Conservation (phyloP, 1,140 invertebrate genomes). For the Psilanteris sp. region DNA sequence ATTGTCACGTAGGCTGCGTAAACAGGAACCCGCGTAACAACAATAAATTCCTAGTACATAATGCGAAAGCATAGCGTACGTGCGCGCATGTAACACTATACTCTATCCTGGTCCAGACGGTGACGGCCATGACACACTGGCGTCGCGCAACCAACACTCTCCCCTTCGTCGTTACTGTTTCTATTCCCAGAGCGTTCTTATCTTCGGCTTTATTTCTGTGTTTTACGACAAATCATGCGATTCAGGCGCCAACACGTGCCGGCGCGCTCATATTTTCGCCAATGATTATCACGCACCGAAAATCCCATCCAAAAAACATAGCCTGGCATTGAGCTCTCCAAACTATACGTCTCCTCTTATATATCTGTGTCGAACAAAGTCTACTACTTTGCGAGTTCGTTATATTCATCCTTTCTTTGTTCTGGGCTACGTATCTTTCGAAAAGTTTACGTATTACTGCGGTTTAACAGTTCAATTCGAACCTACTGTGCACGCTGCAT, state of each 20-base stretch:
- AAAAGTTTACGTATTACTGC: too few species aligned
- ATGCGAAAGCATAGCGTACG: conserved; percentile 4
- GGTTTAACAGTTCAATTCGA: too few species aligned
- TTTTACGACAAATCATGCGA: conserved; percentile 28
- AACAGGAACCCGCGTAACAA: conserved; percentile 8
- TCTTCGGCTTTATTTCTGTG: conserved; percentile 30
- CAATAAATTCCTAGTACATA: conserved; percentile 10
- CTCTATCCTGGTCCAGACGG: conserved; percentile 50
- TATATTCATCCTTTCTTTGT: conserved; percentile 46
- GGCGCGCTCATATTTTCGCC: not conserved
- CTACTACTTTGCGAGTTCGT: conserved; percentile 16
- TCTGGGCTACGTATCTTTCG: conserved; percentile 3
- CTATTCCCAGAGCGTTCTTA: conserved; percentile 44
- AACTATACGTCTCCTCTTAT: not conserved
- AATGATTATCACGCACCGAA: conserved; percentile 11
- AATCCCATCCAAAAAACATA: conserved; percentile 30
- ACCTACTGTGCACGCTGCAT: too few species aligned
- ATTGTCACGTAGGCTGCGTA: conserved; percentile 2
- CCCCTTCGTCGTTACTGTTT: conserved; percentile 48
- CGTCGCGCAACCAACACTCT: conserved; percentile 37
- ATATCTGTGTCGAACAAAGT: conserved; percentile 15
- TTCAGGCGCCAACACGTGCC: conserved; percentile 7
- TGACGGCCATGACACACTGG: conserved; percentile 57
- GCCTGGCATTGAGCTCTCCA: conserved; percentile 58
- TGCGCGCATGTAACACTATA: conserved; percentile 6